Percentiles rank a stretch among this genome's conserved stretches.
These are phyloP conservation scores for Lamprotornis superbus DNA, from an alignment of 2,113 vertebrate species.

Conservation along the genomic window DNA sequence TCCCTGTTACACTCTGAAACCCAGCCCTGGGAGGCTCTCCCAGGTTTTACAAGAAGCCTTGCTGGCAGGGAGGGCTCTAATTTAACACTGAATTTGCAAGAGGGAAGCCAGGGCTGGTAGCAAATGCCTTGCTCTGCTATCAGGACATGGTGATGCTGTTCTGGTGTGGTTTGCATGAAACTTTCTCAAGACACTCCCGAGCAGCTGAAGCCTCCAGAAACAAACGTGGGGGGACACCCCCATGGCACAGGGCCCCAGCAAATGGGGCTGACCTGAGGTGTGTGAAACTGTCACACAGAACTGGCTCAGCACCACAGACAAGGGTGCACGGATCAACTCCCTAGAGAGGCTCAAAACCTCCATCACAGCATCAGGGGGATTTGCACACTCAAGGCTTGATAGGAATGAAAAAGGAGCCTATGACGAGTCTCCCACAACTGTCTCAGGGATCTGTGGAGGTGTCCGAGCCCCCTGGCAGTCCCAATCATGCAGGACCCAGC, in stretches of 20 bases:
- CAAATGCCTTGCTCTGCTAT: background rate
- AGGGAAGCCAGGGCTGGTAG: background rate
- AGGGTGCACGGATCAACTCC: background rate
- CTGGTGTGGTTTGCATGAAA: background rate
- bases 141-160: background rate
- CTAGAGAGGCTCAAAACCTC: background rate
- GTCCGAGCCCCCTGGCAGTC: accelerated
- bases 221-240: accelerated
- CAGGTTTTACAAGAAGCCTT: background rate
- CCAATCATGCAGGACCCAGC: background rate
- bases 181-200: background rate
- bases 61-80: background rate
- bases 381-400: background rate
- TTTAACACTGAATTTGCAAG: background rate
- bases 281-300: background rate
- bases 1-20: background rate
- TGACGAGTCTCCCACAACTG: accelerated
- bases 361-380: background rate
- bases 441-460: background rate
- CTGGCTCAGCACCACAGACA: background rate
- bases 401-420: background rate
- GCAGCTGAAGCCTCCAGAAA: background rate
- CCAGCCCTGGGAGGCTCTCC: background rate
- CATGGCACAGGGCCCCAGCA: accelerated
- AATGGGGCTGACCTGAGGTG: accelerated